These are phyloP conservation scores for Panthera tigris DNA, from an alignment of 2,113 vertebrate species.

Conservation along the genomic window DNA sequence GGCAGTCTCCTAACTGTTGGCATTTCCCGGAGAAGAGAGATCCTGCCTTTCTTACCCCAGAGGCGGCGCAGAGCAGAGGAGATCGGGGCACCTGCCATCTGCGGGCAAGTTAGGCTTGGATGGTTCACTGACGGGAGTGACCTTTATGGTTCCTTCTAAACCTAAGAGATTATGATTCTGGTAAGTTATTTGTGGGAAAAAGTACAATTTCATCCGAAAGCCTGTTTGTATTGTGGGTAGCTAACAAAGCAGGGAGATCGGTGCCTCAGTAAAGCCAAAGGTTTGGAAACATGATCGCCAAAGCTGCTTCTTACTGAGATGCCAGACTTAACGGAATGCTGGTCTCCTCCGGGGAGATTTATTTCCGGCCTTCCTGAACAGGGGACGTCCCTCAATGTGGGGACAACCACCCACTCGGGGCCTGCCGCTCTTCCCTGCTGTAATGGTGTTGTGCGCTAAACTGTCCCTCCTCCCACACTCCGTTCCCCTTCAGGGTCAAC, in stretches of 20 bases:
- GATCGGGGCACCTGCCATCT: rapidly evolving
- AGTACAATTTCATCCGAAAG: not conserved
- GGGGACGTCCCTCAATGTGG: rapidly evolving
- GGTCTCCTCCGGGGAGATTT: not conserved
- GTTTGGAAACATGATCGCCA: not conserved
- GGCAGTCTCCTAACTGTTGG: not conserved
- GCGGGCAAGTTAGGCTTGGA: too few species aligned
- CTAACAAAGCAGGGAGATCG: rapidly evolving
- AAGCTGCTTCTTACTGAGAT: not conserved
- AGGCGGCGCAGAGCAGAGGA: rapidly evolving
- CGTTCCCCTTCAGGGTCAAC: not conserved
- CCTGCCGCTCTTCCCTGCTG: rapidly evolving
- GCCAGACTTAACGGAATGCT: rapidly evolving
- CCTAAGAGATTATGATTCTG: not conserved
- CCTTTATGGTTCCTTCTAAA: not conserved
- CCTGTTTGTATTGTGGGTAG: not conserved
- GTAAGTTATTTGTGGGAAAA: not conserved
- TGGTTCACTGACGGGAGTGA: not conserved
- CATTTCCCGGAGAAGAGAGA: too few species aligned
- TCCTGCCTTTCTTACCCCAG: not conserved
- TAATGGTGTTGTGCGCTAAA: rapidly evolving
- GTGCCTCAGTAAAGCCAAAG: not conserved
- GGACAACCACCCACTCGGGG: rapidly evolving
- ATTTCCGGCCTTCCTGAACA: rapidly evolving
- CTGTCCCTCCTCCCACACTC: not conserved